Conservation (phyloP, 2,113 vertebrate species). For the Eonycteris spelaea region DNA sequence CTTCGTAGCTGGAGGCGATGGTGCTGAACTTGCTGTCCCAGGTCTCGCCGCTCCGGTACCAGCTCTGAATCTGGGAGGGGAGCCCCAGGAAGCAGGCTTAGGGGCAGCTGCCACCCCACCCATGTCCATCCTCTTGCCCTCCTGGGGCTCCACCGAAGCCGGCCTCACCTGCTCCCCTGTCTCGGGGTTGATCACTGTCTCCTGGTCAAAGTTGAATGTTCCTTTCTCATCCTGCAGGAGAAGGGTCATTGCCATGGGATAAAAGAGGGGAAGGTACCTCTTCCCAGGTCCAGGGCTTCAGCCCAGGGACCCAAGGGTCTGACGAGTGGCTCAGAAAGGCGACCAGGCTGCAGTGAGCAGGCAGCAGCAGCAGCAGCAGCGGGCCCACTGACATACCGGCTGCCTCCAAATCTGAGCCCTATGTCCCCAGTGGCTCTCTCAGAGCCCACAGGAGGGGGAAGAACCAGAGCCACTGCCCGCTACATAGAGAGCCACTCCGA, state of each 20-base stretch:
- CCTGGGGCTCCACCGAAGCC: background rate
- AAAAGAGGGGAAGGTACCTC: background rate
- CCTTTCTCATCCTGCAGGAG: conserved; percentile 86
- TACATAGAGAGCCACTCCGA: background rate
- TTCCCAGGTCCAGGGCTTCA: background rate
- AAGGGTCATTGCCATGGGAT: background rate
- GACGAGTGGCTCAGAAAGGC: background rate
- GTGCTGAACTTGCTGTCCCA: conserved; percentile 96
- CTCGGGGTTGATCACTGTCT: conserved; percentile 88
- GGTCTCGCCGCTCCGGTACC: conserved; percentile 91
- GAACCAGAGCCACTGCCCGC: background rate
- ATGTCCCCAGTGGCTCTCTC: background rate
- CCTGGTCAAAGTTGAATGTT: conserved; percentile 89
- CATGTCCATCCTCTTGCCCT: background rate
- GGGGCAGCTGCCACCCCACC: background rate
- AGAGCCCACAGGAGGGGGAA: background rate
- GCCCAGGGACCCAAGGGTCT: rapidly evolving
- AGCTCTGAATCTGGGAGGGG: conserved; percentile 86
- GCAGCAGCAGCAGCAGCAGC: too few relatives aligned
- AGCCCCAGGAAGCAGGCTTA: background rate
- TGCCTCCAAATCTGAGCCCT: background rate
- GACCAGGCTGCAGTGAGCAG: rapidly evolving
- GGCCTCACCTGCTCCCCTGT: conserved; percentile 87
- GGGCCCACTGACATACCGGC: rapidly evolving
- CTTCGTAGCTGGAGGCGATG: conserved; percentile 92